Conservation (phyloP, 2,113 vertebrate species). For the Calyptommatus sinebrachiatus region DNA sequence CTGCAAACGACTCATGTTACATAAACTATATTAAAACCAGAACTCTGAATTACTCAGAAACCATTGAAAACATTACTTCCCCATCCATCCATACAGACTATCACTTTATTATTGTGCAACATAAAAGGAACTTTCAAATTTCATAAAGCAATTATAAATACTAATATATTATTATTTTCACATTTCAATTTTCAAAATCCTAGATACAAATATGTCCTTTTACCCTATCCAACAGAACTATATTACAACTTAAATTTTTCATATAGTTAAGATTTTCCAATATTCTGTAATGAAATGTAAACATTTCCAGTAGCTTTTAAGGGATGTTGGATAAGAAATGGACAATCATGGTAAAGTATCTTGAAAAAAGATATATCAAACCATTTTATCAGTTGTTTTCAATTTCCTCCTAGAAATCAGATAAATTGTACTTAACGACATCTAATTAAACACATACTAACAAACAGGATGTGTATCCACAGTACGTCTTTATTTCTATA, state of each 20-base stretch:
- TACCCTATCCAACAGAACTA: not conserved
- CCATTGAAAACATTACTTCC: no score
- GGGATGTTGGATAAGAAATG: not conserved
- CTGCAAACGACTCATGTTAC: constrained; percentile 34
- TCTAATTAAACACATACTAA: not conserved
- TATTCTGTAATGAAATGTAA: not conserved
- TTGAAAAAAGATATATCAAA: not conserved
- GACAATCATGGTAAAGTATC: not conserved
- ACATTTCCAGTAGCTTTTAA: not conserved
- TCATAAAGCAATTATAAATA: not conserved
- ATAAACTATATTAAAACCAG: not conserved
- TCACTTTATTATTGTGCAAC: not conserved
- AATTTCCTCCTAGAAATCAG: not conserved
- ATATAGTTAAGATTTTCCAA: not conserved
- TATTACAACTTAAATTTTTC: not conserved
- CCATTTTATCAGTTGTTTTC: not conserved
- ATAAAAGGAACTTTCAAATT: not conserved
- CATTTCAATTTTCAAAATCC: not conserved
- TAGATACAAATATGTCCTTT: not conserved
- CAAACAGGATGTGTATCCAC: no score
- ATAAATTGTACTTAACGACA: not conserved
- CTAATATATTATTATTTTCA: not conserved
- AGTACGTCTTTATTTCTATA: no score
- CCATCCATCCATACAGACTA: not conserved
- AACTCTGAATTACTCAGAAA: not conserved